Conservation (phyloP, 1,140 invertebrate genomes). For the Hestina assimilis region DNA sequence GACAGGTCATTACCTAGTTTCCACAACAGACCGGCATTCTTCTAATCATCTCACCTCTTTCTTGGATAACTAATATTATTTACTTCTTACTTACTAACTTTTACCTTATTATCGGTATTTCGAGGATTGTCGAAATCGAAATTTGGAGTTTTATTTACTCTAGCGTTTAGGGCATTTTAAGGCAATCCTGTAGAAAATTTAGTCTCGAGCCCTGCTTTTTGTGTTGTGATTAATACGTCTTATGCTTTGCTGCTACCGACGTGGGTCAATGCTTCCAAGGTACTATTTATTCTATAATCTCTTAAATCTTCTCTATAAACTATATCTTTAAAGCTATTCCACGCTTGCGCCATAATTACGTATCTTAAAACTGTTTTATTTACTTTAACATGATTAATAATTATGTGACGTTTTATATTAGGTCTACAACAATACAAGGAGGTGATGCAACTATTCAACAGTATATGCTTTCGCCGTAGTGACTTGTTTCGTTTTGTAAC, state of each 20-base stretch:
- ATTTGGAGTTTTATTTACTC: conserved; percentile 12
- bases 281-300: conserved; percentile 60
- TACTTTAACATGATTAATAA: conserved; percentile 34
- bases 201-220: conserved; percentile 57
- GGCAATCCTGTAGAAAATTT: conserved; percentile 47
- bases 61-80: conserved; percentile 30
- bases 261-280: conserved; percentile 72
- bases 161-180: conserved; percentile 29
- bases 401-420: conserved; percentile 2
- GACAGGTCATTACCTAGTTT: conserved; percentile 4
- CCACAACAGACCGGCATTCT: background rate
- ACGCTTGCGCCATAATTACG: conserved; percentile 49
- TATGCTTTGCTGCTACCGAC: conserved; percentile 71
- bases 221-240: conserved; percentile 73
- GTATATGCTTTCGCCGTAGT: conserved; percentile 8
- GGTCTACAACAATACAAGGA: background rate
- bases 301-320: conserved; percentile 41
- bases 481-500: background rate
- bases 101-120: conserved; percentile 46
- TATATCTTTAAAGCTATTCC: conserved; percentile 44
- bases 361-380: conserved; percentile 13
- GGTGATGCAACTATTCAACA: background rate
- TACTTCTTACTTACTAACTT: conserved; percentile 38
- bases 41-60: background rate
- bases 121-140: conserved; percentile 38